Evolutionary conservation across 2,797 vertebrate species (phyloP).

Genomic region (Poliocrania exsul): DNA sequence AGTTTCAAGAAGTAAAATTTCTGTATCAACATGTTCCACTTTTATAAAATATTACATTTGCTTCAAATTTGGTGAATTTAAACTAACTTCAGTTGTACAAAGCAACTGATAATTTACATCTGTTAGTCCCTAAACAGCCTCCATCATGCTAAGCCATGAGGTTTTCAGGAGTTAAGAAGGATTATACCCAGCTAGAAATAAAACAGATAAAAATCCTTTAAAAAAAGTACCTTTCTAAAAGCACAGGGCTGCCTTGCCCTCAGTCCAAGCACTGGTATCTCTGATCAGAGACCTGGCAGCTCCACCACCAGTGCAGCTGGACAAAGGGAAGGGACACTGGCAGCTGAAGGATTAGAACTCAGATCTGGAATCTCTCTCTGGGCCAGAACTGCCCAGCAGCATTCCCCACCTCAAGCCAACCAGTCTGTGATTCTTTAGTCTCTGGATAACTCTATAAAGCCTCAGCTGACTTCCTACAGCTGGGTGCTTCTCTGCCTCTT

Average conservation of each 20-base stretch:
- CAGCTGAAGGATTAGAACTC: neutral
- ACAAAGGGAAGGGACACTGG: accelerated
- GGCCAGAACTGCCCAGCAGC: neutral
- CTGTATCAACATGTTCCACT: neutral
- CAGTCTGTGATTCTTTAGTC: neutral
- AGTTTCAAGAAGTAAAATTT: neutral
- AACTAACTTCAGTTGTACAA: neutral
- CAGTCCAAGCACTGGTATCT: neutral
- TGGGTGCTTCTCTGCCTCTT: neutral
- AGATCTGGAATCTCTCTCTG: neutral
- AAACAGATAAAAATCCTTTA: neutral
- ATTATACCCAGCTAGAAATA: neutral
- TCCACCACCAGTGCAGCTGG: neutral
- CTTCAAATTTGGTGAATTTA: neutral
- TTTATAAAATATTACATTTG: neutral
- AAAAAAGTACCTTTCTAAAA: neutral
- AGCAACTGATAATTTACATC: neutral
- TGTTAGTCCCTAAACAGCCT: neutral
- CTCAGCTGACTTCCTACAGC: neutral
- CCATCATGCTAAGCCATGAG: accelerated
- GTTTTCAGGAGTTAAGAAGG: neutral
- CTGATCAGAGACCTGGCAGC: neutral
- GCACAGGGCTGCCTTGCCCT: neutral
- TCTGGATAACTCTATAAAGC: neutral
- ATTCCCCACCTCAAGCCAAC: neutral